Conservation (phyloP, 2,113 vertebrate genomes). For the Xenotilapia leptura region DNA sequence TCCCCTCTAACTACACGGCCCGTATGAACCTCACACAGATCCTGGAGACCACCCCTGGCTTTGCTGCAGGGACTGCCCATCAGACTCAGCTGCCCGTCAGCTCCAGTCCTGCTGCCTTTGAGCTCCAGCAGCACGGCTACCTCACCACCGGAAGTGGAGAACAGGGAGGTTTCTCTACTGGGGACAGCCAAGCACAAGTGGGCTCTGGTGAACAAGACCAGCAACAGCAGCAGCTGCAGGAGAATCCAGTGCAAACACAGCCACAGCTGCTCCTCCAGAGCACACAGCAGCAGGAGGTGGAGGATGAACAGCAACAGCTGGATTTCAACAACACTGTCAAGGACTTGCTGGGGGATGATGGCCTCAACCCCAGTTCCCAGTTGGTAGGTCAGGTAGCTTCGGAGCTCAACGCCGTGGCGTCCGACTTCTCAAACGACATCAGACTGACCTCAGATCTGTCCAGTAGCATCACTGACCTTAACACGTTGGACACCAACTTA, state of each 20-base stretch:
- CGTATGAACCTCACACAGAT: constrained; percentile 99
- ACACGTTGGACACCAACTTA: constrained; percentile 93
- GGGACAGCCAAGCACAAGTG: constrained; percentile 89
- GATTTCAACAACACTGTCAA: constrained; percentile 97
- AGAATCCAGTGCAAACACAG: constrained; percentile 52
- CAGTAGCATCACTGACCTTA: constrained; percentile 99
- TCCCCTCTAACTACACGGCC: constrained; percentile 97
- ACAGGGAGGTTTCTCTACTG: constrained; percentile 83
- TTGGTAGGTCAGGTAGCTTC: constrained; percentile 90
- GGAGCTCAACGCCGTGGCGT: constrained; percentile 84
- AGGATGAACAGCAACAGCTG: constrained; percentile 78
- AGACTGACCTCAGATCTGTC: constrained; percentile 96
- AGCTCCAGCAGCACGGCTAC: constrained; percentile 96
- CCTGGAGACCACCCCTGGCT: constrained; percentile 83
- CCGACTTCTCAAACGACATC: constrained; percentile 94
- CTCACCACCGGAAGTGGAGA: constrained; percentile 82
- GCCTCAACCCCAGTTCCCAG: constrained; percentile 90
- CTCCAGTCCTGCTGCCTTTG: constrained; percentile 84
- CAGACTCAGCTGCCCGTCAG: constrained; percentile 78
- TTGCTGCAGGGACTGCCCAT: constrained; percentile 50
- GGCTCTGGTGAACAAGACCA: constrained; percentile 77
- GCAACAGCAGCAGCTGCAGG: constrained; percentile 65
- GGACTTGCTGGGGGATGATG: constrained; percentile 90
- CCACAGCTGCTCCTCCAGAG: constrained; percentile 66
- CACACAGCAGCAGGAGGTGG: constrained; percentile 63